These are phyloP conservation scores for Eciton burchellii DNA, from an alignment of 1,140 invertebrate genomes.

Conservation along the genomic window DNA sequence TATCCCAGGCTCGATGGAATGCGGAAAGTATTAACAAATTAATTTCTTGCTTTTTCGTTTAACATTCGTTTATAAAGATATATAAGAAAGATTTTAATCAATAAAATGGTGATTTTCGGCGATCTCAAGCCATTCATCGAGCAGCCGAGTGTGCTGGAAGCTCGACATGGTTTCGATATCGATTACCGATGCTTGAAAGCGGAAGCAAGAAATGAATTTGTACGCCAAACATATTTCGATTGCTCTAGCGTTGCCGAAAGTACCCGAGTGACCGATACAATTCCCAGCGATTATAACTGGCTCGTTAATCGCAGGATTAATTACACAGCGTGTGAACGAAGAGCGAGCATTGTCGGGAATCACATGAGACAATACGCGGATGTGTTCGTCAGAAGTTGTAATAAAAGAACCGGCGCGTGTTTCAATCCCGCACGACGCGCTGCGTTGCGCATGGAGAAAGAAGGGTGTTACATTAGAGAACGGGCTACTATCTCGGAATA, in stretches of 20 bases:
- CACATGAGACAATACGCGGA: slow-evolving; percentile 4
- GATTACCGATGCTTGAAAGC: too few species aligned
- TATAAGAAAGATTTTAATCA: too few species aligned
- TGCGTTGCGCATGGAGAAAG: background rate
- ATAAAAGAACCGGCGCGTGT: slow-evolving; percentile 2
- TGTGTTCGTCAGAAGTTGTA: background rate
- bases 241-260: background rate
- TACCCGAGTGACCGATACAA: background rate
- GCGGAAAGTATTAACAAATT: too few species aligned
- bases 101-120: too few species aligned
- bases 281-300: background rate
- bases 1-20: background rate
- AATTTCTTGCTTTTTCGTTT: too few species aligned
- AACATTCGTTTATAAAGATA: too few species aligned
- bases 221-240: slow-evolving; percentile 11
- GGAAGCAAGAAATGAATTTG: too few species aligned
- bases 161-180: too few species aligned
- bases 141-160: too few species aligned
- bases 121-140: too few species aligned
- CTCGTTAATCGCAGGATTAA: slow-evolving; percentile 4
- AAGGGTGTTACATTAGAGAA: slow-evolving; percentile 27
- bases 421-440: slow-evolving; percentile 7
- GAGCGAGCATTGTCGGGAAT: background rate
- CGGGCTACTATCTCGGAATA: background rate
- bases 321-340: background rate